phyloP scores from a whole-genome alignment of 2,888 invertebrate genomes.

The Sphaerophoria taeniata region DNA sequence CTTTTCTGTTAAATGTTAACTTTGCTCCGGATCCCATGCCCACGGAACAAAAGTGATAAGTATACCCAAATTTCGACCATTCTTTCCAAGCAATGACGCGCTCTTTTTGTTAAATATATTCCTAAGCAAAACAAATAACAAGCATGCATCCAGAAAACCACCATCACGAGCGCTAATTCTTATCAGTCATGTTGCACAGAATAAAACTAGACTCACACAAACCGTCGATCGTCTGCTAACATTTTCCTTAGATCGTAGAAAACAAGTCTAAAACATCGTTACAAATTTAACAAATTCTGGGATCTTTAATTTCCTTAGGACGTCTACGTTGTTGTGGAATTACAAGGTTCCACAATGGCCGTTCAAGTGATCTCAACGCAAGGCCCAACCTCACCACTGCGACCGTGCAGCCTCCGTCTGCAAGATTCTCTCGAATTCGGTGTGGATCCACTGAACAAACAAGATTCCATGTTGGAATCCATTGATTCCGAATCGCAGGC shows the following conservation, averaged over 20 bases:
- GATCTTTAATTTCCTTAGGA: constrained; percentile 83
- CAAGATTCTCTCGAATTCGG: constrained; percentile 87
- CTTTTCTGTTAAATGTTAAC: too few relatives aligned
- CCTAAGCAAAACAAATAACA: too few relatives aligned
- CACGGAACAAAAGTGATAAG: too few relatives aligned
- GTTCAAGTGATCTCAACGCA: constrained; percentile 89
- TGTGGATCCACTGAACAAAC: constrained; percentile 84
- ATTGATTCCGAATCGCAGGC: constrained; percentile 83
- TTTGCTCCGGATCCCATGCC: too few relatives aligned
- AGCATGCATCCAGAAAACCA: too few relatives aligned
- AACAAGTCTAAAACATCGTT: neutral
- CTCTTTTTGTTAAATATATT: too few relatives aligned
- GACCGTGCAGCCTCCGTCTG: constrained; percentile 83
- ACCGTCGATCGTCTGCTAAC: neutral
- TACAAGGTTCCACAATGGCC: constrained; percentile 90
- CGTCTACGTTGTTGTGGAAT: constrained; percentile 92
- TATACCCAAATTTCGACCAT: too few relatives aligned
- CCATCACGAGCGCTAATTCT: too few relatives aligned
- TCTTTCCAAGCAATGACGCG: too few relatives aligned
- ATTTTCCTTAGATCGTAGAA: neutral
- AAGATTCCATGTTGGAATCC: constrained; percentile 83
- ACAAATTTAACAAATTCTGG: neutral
- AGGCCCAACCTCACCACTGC: constrained; percentile 83
- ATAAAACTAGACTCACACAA: too few relatives aligned
- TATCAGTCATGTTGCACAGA: too few relatives aligned